Evolutionary conservation across 2,797 vertebrate genomes (phyloP).

Genomic region (Scomberomorus guttatus): DNA sequence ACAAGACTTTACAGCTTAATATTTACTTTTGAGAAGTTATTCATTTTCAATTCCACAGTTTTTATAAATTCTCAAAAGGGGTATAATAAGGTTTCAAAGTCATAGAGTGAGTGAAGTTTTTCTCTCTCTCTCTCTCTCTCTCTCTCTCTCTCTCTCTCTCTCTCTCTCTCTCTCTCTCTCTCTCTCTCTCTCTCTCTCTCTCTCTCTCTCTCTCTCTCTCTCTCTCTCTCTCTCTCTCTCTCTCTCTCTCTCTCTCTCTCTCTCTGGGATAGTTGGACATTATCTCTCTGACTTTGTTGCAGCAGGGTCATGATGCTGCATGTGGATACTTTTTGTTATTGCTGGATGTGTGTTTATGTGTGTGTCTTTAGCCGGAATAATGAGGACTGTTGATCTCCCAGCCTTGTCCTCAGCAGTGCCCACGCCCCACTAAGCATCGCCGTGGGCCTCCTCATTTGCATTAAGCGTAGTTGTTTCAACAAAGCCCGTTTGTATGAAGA

Average conservation of each 20-base stretch:
- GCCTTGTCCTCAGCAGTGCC: slow-evolving; percentile 47
- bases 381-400: slow-evolving; percentile 53
- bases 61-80: too few species aligned
- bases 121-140: too few species aligned
- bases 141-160: background rate
- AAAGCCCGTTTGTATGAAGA: slow-evolving; percentile 70
- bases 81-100: too few species aligned
- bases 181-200: too few species aligned
- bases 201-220: background rate
- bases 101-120: too few species aligned
- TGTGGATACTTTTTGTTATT: slow-evolving; percentile 10
- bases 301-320: slow-evolving; percentile 27
- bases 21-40: background rate
- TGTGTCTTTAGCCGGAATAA: slow-evolving; percentile 31
- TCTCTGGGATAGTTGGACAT: slow-evolving; percentile 27
- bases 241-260: too few species aligned
- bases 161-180: background rate
- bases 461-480: slow-evolving; percentile 76
- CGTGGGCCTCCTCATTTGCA: slow-evolving; percentile 75
- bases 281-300: slow-evolving; percentile 14
- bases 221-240: background rate
- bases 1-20: background rate
- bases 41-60: too few species aligned
- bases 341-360: slow-evolving; percentile 3
- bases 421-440: slow-evolving; percentile 64